Evolutionary conservation across 2,797 vertebrate genomes (phyloP).

Genomic region (Triplophysa yarkandensis): DNA sequence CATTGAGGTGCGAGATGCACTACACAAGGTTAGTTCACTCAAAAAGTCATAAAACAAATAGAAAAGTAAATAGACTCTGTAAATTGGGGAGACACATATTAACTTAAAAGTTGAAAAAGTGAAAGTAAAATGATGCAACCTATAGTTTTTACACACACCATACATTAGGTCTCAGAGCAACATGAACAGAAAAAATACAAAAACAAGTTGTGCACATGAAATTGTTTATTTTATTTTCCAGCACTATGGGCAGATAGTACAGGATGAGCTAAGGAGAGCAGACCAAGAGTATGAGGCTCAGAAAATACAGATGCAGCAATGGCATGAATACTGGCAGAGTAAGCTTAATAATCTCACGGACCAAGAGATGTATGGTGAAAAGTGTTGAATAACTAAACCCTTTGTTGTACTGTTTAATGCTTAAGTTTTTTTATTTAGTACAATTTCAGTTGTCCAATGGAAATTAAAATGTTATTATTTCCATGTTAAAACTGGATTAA

Average conservation of each 20-base stretch:
- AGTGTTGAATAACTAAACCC: neutral
- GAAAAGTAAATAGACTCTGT: no score
- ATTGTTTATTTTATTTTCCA: conserved; percentile 56
- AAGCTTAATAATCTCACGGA: conserved; percentile 57
- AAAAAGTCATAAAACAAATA: neutral
- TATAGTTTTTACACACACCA: neutral
- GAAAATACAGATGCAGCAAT: conserved; percentile 64
- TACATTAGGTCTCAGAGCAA: neutral
- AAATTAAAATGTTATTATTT: no score
- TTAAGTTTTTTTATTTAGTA: no score
- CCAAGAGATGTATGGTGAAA: neutral
- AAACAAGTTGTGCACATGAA: neutral
- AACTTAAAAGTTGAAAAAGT: neutral
- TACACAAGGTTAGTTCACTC: conserved; percentile 66
- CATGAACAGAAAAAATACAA: neutral
- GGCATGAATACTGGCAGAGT: conserved; percentile 70
- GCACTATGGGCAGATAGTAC: conserved; percentile 67
- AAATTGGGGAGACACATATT: no score
- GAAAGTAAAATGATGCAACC: neutral
- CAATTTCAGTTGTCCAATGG: no score
- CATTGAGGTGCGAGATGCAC: conserved; percentile 74
- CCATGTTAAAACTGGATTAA: neutral
- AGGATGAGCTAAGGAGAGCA: conserved; percentile 59
- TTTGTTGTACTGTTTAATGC: neutral
- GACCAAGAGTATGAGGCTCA: conserved; percentile 63